phyloP scores from a whole-genome alignment of 2,888 invertebrate species.

The Creontiades dilutus region DNA sequence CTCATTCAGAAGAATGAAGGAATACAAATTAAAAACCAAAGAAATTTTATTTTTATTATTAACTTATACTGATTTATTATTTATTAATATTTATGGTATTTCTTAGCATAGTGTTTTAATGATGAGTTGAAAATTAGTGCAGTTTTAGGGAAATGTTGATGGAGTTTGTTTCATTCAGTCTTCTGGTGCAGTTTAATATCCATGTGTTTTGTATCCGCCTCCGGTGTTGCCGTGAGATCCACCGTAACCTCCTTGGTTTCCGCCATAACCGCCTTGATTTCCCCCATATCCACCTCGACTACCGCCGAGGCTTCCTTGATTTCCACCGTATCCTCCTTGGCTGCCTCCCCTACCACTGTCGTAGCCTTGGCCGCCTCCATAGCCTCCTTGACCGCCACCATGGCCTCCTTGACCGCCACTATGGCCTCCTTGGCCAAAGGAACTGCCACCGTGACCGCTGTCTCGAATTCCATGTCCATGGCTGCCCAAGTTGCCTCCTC shows the following conservation, averaged over 20 bases:
- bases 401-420: not conserved
- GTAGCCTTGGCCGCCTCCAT: not conserved
- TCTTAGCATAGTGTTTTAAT: too few species aligned
- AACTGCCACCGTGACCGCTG: not conserved
- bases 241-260: conserved; percentile 8
- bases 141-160: too few species aligned
- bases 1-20: too few species aligned
- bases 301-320: not conserved
- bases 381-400: not conserved
- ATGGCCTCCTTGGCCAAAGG: not conserved
- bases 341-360: not conserved
- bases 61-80: too few species aligned
- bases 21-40: too few species aligned
- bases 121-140: too few species aligned
- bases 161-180: not conserved
- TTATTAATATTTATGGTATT: too few species aligned
- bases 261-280: not conserved
- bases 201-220: not conserved
- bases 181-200: not conserved
- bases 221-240: not conserved
- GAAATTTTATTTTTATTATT: too few species aligned
- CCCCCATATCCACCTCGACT: not conserved
- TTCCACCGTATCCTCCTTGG: not conserved
- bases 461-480: not conserved
- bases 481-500: conserved; percentile 3